phyloP scores from a whole-genome alignment of 1,140 invertebrate species.

The Mercenaria mercenaria region DNA sequence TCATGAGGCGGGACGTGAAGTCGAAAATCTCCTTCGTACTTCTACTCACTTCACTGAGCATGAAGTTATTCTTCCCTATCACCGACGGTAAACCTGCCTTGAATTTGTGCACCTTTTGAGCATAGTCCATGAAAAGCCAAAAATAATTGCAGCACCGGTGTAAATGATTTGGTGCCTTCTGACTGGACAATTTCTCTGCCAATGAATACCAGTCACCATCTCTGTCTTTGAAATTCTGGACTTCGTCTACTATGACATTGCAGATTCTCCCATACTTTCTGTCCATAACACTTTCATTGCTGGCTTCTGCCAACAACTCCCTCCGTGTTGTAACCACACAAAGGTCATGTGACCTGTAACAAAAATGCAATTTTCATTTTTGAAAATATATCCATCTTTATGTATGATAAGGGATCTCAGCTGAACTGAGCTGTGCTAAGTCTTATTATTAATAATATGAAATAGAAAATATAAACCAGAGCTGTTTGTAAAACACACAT shows the following conservation, averaged over 20 bases:
- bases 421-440: no score
- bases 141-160: slow-evolving; percentile 72
- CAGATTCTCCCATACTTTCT: slow-evolving; percentile 66
- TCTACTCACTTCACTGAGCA: slow-evolving; percentile 80
- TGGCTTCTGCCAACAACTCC: slow-evolving; percentile 69
- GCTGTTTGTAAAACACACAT: no score
- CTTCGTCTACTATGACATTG: slow-evolving; percentile 80
- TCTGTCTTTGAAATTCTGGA: slow-evolving; percentile 82
- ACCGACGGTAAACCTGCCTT: slow-evolving; percentile 79
- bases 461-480: no score
- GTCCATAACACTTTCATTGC: neutral
- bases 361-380: neutral
- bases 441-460: no score
- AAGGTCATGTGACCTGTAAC: slow-evolving; percentile 77
- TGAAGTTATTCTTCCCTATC: slow-evolving; percentile 82
- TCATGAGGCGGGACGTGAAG: slow-evolving; percentile 79
- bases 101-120: slow-evolving; percentile 82
- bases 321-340: slow-evolving; percentile 74
- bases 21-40: slow-evolving; percentile 81
- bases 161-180: slow-evolving; percentile 34
- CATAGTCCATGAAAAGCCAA: slow-evolving; percentile 82
- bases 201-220: slow-evolving; percentile 81
- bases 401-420: no score
- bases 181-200: slow-evolving; percentile 68
- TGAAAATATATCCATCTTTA: neutral